A percentile compares a stretch with the other conserved stretches of the same genome.
Conservation (phyloP, 2,888 invertebrate genomes). For the Rhimphoctona megacephalus region DNA sequence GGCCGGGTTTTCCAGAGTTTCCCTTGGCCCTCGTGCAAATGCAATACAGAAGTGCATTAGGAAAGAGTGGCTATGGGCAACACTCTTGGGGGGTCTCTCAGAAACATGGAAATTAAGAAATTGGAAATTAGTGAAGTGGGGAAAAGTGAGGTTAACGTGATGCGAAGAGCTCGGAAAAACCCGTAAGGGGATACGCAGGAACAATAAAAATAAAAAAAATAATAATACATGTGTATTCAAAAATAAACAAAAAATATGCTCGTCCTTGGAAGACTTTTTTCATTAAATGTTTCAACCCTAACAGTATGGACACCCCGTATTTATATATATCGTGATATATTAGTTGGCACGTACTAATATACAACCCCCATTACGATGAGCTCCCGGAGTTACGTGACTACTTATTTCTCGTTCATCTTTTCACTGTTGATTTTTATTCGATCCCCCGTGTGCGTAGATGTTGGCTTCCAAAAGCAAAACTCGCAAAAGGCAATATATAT, state of each 20-base stretch:
- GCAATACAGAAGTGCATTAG: too few species aligned
- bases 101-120: too few species aligned
- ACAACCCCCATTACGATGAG: constrained; percentile 33
- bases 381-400: constrained; percentile 44
- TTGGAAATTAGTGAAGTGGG: too few species aligned
- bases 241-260: background rate
- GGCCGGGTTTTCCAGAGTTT: too few species aligned
- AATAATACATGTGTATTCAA: background rate
- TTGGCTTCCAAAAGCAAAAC: constrained; percentile 9
- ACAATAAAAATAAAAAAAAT: too few species aligned
- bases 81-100: too few species aligned
- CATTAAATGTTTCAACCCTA: background rate
- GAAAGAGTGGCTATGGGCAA: too few species aligned
- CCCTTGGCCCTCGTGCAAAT: too few species aligned
- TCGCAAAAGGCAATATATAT: constrained; percentile 3
- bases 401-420: constrained; percentile 44
- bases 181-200: too few species aligned
- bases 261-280: background rate
- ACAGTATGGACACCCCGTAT: background rate
- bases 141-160: too few species aligned
- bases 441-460: background rate
- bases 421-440: constrained; percentile 30
- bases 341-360: constrained; percentile 35
- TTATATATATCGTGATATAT: constrained; percentile 5
- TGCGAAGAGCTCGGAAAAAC: too few species aligned